Evolutionary conservation across 2,888 invertebrate species (phyloP), one percentile per base, ranked within the genome.

Genomic region (Axea sp.): DNA sequence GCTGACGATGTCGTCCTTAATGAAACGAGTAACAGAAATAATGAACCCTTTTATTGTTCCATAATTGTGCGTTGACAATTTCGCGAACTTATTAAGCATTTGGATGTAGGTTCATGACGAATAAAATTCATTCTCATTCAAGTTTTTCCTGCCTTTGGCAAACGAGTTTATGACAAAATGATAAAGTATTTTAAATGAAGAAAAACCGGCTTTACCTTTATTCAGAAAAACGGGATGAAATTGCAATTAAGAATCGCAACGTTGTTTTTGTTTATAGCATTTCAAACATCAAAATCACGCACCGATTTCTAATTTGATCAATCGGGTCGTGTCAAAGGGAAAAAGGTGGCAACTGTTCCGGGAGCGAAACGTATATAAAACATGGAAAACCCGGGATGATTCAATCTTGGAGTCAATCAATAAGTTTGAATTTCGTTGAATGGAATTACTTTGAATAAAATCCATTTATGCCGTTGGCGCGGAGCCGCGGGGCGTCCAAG

Each of bases 371-470:
- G 12, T 19, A 19, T 37, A 19, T 37, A 37, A 41, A 35, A 51
- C 24, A 7, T 7, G 22, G 37, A 24, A 19, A 33, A 15, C 26
- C 35, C 5, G 12, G 19, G 39, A 62, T 62, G 60, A 59, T 59
- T 59, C 15, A 35, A 59, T 59, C 45, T 45, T 24, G 22, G 14
- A 59, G 45, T 59, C 59, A 59, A 45, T 59, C 59, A 59, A 59
- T 45, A 45, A 39, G 49, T 49, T 62, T 49, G 37, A 43, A 62
- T 59, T 45, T 35, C 26, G 9, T 8, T 59, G 59, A 35, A 59
- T 59, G 35, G 45, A 59, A 57, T 57, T 57, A 43, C 59, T 59
- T 22, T 17, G 35, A 26, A 60, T 47, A 47, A 62, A 62, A 62
- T 62, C 62, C 62, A 39, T 49, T 62, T 39, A 62, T 47, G 28